A percentile compares a stretch with the other conserved stretches of the same genome.
These are phyloP conservation scores for Nysson spinosus DNA, from an alignment of 2,888 invertebrate species.

Conservation along the genomic window DNA sequence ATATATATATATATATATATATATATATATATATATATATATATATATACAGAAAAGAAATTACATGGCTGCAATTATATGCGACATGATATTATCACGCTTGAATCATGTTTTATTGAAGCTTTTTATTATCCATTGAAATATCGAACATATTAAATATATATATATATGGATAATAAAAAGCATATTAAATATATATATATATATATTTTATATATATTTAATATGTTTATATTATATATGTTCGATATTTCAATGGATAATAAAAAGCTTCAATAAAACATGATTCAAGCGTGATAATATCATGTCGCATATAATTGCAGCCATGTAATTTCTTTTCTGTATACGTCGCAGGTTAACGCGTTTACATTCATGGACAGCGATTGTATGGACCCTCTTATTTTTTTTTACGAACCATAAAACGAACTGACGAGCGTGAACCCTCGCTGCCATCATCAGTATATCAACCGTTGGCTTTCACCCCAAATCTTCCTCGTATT, in stretches of 20 bases:
- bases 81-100: slow-evolving; percentile 16
- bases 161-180: too few species aligned
- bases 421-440: slow-evolving; percentile 25
- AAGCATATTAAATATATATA: too few species aligned
- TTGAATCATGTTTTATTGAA: slow-evolving; percentile 41
- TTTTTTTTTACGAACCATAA: slow-evolving; percentile 39
- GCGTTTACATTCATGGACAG: slow-evolving; percentile 41
- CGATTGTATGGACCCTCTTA: slow-evolving; percentile 16
- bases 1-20: too few species aligned
- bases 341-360: slow-evolving; percentile 13
- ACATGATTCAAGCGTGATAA: slow-evolving; percentile 40
- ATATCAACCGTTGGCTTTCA: slow-evolving; percentile 31
- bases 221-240: too few species aligned
- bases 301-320: slow-evolving; percentile 21
- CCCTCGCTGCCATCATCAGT: slow-evolving; percentile 17
- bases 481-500: slow-evolving; percentile 5
- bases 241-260: too few species aligned
- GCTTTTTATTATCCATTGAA: too few species aligned
- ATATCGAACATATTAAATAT: too few species aligned
- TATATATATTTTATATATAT: too few species aligned
- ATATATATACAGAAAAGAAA: slow-evolving; percentile 12
- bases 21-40: too few species aligned
- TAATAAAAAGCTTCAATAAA: too few species aligned
- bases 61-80: slow-evolving; percentile 22
- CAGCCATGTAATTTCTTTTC: slow-evolving; percentile 9